phyloP scores from a whole-genome alignment of 2,113 vertebrate species.

The Centropus bengalensis region DNA sequence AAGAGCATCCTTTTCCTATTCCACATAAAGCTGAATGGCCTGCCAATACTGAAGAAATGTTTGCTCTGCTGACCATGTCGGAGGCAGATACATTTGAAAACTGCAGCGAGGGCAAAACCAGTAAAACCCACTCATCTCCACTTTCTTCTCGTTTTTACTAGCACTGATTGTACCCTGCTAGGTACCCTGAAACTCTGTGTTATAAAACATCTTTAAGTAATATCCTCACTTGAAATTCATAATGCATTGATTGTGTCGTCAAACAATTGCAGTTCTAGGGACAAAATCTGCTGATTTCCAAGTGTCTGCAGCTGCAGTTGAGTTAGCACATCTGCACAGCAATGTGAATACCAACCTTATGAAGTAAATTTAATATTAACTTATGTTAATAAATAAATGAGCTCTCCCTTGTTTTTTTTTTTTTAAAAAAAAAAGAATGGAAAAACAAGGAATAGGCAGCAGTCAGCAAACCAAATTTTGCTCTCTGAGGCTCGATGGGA shows the following conservation, averaged over 20 bases:
- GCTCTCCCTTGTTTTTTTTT: too few relatives aligned
- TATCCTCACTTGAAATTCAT: neutral
- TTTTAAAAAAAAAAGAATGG: neutral
- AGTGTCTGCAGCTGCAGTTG: neutral
- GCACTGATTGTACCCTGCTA: neutral
- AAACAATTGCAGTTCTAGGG: neutral
- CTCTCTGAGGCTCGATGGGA: neutral
- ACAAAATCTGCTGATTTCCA: neutral
- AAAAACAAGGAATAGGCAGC: neutral
- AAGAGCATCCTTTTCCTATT: neutral
- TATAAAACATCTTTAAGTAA: neutral
- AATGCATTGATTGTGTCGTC: neutral
- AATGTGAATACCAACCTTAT: neutral
- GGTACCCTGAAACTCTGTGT: neutral
- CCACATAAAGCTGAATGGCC: rapidly evolving
- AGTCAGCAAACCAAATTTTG: neutral
- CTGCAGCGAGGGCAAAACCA: neutral
- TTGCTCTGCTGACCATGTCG: neutral
- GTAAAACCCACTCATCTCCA: neutral
- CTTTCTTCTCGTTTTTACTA: neutral
- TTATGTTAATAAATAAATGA: too few relatives aligned
- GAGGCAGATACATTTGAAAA: neutral
- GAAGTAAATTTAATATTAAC: neutral
- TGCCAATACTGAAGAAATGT: neutral
- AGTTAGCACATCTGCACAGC: neutral